phyloP scores from a whole-genome alignment of 2,797 vertebrate species.

The Phyllotis vaccarum region DNA sequence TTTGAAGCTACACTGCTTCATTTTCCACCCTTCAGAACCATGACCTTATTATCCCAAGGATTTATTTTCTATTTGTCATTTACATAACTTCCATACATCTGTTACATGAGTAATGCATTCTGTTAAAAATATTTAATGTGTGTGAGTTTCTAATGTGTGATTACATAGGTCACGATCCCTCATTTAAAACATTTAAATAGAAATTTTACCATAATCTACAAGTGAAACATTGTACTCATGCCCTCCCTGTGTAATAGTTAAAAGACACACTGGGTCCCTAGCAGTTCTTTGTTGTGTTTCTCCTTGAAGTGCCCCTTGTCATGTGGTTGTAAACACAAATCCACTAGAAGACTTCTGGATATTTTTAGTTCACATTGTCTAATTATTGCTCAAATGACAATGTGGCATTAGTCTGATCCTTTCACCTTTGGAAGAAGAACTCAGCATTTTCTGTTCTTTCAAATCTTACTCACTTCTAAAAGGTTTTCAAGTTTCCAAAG shows the following conservation, averaged over 20 bases:
- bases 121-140: not conserved
- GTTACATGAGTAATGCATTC: not conserved
- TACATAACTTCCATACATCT: not conserved
- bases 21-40: constrained; percentile 79
- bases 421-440: not conserved
- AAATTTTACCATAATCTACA: not conserved
- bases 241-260: not conserved
- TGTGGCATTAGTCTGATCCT: not conserved
- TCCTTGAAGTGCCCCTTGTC: not conserved
- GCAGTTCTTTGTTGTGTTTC: not conserved
- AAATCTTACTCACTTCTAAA: not conserved
- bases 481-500: not conserved
- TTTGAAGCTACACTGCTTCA: constrained; percentile 53
- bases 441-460: not conserved
- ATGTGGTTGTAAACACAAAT: not conserved
- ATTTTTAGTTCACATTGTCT: constrained; percentile 12
- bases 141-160: not conserved
- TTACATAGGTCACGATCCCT: not conserved
- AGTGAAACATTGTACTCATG: not conserved
- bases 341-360: not conserved
- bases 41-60: constrained; percentile 62
- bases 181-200: not conserved
- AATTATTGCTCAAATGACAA: constrained; percentile 13
- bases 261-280: not conserved
- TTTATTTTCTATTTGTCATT: not conserved